These are phyloP conservation scores for Hypocryptadius cinnamomeus DNA, from an alignment of 2,113 vertebrate genomes.

Conservation along the genomic window DNA sequence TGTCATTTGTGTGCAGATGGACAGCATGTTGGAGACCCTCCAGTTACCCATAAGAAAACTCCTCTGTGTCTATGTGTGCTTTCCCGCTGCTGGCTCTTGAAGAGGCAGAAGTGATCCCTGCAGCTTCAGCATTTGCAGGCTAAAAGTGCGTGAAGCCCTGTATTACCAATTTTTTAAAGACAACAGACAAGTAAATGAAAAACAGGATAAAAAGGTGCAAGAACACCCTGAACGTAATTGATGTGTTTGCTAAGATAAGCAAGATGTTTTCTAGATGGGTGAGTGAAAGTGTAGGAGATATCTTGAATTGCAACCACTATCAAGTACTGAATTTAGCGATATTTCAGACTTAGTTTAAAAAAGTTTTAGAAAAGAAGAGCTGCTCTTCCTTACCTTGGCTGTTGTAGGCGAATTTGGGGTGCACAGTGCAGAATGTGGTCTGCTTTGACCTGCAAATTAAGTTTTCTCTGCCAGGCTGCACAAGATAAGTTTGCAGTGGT, in stretches of 20 bases:
- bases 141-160: background rate
- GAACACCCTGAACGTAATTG: background rate
- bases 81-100: background rate
- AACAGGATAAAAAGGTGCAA: background rate
- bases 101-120: background rate
- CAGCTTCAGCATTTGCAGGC: background rate
- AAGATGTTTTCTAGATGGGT: background rate
- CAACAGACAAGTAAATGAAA: background rate
- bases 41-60: background rate
- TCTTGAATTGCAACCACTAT: background rate
- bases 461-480: background rate
- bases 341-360: background rate
- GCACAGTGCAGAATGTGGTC: background rate
- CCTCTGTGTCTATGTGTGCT: background rate
- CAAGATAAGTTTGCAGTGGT: background rate
- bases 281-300: background rate
- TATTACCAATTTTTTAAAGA: background rate
- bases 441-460: background rate
- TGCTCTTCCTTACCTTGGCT: background rate
- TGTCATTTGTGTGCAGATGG: background rate
- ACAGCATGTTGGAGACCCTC: background rate
- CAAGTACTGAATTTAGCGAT: background rate
- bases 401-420: background rate
- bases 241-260: background rate
- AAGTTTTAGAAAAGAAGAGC: background rate